Evolutionary conservation across 2,113 vertebrate genomes (phyloP).

Genomic region (Cynocephalus volans): DNA sequence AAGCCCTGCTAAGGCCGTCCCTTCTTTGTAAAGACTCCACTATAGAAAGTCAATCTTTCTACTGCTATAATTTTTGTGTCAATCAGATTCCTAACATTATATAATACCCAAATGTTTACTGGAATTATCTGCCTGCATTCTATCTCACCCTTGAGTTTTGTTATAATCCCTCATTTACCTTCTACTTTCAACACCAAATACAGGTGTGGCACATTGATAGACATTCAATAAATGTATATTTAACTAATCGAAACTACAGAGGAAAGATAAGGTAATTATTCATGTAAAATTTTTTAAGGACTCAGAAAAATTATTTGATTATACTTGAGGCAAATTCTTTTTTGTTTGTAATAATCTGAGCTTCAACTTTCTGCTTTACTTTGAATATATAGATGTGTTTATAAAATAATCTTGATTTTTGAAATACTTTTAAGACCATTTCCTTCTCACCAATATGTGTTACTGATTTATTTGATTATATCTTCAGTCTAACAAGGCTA

Average conservation of each 20-base stretch:
- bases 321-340: background rate
- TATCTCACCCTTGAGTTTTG: background rate
- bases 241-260: background rate
- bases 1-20: background rate
- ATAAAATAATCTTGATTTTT: constrained; percentile 12
- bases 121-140: background rate
- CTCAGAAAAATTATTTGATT: background rate
- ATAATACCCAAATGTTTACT: background rate
- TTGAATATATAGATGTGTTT: background rate
- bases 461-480: background rate
- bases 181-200: background rate
- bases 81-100: background rate
- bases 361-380: background rate
- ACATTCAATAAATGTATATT: background rate
- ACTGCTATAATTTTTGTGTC: background rate
- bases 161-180: background rate
- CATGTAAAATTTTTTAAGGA: background rate
- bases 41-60: background rate
- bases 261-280: background rate
- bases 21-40: background rate
- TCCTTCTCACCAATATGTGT: background rate
- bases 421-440: background rate
- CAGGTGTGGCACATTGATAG: background rate
- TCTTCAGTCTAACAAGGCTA: background rate
- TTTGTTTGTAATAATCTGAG: background rate